A percentile compares a stretch with the other conserved stretches of the same genome.
These are phyloP conservation scores for Chaetogeoica ovagalla DNA, from an alignment of 2,888 invertebrate genomes.

Conservation along the genomic window DNA sequence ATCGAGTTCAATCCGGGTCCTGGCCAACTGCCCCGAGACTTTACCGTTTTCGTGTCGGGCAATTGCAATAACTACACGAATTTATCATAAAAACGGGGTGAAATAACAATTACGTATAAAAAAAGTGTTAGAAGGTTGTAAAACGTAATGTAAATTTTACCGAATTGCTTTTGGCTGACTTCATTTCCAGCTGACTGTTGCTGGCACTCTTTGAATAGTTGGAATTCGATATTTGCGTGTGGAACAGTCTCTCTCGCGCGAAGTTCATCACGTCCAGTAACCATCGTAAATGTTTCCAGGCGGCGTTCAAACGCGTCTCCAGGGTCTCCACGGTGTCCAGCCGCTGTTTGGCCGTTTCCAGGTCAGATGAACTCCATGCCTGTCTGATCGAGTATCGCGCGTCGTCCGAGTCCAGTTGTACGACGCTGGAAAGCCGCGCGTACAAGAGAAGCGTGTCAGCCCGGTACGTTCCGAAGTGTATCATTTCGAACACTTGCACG, in stretches of 20 bases:
- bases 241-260: conserved; percentile 77
- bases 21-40: conserved; percentile 83
- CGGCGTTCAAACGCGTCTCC: conserved; percentile 80
- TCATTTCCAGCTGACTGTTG: conserved; percentile 46
- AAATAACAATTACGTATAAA: background rate
- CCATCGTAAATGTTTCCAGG: conserved; percentile 96
- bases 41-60: conserved; percentile 74
- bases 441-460: conserved; percentile 86
- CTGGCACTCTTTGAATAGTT: conserved; percentile 47
- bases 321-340: conserved; percentile 80
- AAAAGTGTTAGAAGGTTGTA: conserved; percentile 56
- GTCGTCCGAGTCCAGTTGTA: conserved; percentile 88
- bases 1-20: conserved; percentile 68
- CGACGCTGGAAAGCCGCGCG: conserved; percentile 86
- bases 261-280: conserved; percentile 93
- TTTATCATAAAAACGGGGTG: too few species aligned
- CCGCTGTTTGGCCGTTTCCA: conserved; percentile 83
- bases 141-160: background rate
- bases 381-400: conserved; percentile 87
- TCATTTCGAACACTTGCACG: conserved; percentile 92
- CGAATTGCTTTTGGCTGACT: conserved; percentile 38
- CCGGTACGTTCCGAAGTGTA: conserved; percentile 93
- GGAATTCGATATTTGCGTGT: conserved; percentile 54
- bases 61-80: conserved; percentile 59
- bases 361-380: conserved; percentile 88